Evolutionary conservation across 2,113 vertebrate species (phyloP).

Genomic region (Caranx ignobilis): DNA sequence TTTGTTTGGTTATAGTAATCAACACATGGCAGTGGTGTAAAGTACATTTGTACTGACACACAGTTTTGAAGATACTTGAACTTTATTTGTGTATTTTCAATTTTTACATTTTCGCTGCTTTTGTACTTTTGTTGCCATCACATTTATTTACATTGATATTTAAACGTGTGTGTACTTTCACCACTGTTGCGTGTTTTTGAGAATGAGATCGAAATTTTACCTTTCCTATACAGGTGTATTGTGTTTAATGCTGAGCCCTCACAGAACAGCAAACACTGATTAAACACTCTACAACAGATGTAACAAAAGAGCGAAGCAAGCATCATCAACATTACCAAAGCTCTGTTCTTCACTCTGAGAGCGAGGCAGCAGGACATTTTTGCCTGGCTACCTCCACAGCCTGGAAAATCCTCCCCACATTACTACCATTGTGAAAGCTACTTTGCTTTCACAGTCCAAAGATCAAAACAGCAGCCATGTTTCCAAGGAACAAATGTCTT

Average conservation of each 20-base stretch:
- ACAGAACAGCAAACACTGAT: conserved; percentile 13
- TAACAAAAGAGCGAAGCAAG: conserved; percentile 41
- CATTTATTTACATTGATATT: neutral
- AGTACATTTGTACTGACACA: neutral
- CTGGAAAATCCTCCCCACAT: conserved; percentile 80
- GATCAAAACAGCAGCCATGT: conserved; percentile 87
- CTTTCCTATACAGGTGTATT: conserved; percentile 6
- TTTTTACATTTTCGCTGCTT: neutral
- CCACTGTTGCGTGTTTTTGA: neutral
- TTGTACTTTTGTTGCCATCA: neutral
- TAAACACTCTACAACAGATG: conserved; percentile 51
- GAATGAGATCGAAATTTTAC: neutral
- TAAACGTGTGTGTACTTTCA: neutral
- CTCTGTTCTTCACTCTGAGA: conserved; percentile 45
- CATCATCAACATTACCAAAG: conserved; percentile 24
- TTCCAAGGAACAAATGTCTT: conserved; percentile 83
- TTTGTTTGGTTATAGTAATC: conserved; percentile 22
- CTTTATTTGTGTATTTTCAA: conserved; percentile 14
- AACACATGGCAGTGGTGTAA: conserved; percentile 19
- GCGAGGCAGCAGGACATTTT: conserved; percentile 69
- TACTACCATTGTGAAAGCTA: conserved; percentile 78
- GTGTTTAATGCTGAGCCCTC: conserved; percentile 11
- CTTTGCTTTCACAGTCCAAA: conserved; percentile 85
- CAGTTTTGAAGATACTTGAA: neutral
- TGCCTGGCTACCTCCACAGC: conserved; percentile 71